Evolutionary conservation across 1,140 invertebrate genomes (phyloP).

Genomic region (Aricia agestis): DNA sequence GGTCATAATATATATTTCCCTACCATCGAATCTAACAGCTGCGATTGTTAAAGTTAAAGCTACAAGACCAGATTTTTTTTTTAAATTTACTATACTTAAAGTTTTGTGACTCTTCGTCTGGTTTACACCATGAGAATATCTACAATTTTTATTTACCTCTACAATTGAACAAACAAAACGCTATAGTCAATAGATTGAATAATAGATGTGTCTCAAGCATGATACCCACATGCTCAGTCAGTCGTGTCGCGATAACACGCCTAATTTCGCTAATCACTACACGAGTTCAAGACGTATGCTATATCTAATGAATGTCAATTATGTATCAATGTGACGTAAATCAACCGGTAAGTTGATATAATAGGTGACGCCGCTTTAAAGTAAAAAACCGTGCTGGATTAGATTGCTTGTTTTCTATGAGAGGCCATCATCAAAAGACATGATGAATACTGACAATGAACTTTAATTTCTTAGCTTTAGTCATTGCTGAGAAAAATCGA

Average conservation of each 20-base stretch:
- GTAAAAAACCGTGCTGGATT: neutral
- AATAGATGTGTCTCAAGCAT: constrained; percentile 19
- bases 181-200: neutral
- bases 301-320: neutral
- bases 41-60: too few species aligned
- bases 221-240: constrained; percentile 36
- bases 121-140: neutral
- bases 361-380: neutral
- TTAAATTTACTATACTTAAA: too few species aligned
- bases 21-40: too few species aligned
- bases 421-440: too few species aligned
- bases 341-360: neutral
- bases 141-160: neutral
- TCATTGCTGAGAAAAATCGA: too few species aligned
- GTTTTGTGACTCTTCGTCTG: too few species aligned
- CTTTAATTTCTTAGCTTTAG: too few species aligned
- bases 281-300: constrained; percentile 21
- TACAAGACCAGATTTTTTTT: too few species aligned
- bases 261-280: constrained; percentile 42
- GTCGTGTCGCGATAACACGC: constrained; percentile 41
- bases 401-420: too few species aligned
- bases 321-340: neutral
- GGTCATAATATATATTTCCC: too few species aligned
- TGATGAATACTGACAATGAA: too few species aligned
- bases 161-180: neutral